Conservation (phyloP, 1,140 invertebrate genomes). For the Hypsibius dujardini region DNA sequence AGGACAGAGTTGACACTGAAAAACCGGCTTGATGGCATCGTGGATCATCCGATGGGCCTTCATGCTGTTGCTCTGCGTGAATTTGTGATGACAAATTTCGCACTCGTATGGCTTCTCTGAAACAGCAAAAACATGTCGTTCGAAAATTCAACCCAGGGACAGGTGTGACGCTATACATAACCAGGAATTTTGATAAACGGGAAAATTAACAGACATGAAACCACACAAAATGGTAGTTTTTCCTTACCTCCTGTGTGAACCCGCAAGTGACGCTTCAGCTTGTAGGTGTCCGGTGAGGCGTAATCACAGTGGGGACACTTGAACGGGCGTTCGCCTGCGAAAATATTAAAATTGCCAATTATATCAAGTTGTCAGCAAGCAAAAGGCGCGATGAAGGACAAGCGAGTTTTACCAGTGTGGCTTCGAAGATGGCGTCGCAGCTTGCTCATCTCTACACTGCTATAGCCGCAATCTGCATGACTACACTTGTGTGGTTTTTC, state of each 20-base stretch:
- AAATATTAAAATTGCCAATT: neutral
- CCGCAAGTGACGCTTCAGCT: constrained; percentile 50
- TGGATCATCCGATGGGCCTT: constrained; percentile 87
- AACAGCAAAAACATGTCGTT: constrained; percentile 17
- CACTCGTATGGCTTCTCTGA: constrained; percentile 47
- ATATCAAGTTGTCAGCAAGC: too few species aligned
- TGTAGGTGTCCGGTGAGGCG: constrained; percentile 91
- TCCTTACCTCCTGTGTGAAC: constrained; percentile 38
- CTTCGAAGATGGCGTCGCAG: neutral
- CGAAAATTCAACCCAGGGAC: neutral
- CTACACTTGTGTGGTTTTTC: constrained; percentile 1
- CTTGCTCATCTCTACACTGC: constrained; percentile 5
- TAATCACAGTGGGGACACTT: constrained; percentile 84
- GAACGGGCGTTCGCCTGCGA: neutral
- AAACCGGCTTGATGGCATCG: constrained; percentile 80
- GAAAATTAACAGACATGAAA: too few species aligned
- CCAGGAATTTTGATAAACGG: too few species aligned
- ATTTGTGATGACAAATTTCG: constrained; percentile 49
- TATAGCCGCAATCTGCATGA: neutral
- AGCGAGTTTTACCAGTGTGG: neutral
- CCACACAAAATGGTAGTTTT: too few species aligned
- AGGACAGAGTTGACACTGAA: constrained; percentile 81
- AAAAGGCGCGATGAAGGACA: neutral
- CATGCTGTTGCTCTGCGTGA: constrained; percentile 86
- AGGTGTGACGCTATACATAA: too few species aligned